Base-by-base conservation (phyloP, 2,888 invertebrate genomes). In the Drosophila cracens region DNA sequence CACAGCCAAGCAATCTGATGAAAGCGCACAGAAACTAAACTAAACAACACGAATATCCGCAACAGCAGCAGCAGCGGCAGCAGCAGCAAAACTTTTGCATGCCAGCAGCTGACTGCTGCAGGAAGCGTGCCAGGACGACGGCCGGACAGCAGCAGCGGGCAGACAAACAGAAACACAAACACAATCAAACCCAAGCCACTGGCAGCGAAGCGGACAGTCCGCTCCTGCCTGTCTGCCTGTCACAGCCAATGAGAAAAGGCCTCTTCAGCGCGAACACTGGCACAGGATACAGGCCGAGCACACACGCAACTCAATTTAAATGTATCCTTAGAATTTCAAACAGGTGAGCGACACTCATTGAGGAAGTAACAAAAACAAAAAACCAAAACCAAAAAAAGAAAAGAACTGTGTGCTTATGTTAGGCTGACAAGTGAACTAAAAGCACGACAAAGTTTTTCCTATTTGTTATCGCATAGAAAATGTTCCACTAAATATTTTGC, bases 261-360 rank as follows among this genome's bases (percentile, higher is more conserved):
- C 79, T 72, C 81, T 74, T 81, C 73, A 72, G 48, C 78, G 64
- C 78, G 49, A 74, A 71, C 89, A 81, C 78, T 81, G 76, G 76
- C 70, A 72, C 83, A 81, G 76, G 84, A 87, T 80, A 83, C 77
- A 63, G 73, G 82, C 71, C 78, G 63, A 72, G 66, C 76, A 79
- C 81, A 76, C 77, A 70, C 84, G 86, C 83, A 88, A 86, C 81
- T 83, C 82, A 85, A 74, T 88, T 82, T 84, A 83, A 87, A 87
- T 87, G 87, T 82, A 81, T 87, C 90, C 87, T 86, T 87, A 87
- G 87, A 83, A 90, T 90, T 90, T 79, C 77, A 86, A 90, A 87
- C 87, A 87, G 87, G 87, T 87, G 82, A 87, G 83, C 78, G 72
- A 82, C 82, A 76, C 68, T 72, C 81, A 80, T 80, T 76, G 60